Evolutionary conservation across 2,888 invertebrate species (phyloP).

Genomic region (Acanthococcus lagerstroemiae): DNA sequence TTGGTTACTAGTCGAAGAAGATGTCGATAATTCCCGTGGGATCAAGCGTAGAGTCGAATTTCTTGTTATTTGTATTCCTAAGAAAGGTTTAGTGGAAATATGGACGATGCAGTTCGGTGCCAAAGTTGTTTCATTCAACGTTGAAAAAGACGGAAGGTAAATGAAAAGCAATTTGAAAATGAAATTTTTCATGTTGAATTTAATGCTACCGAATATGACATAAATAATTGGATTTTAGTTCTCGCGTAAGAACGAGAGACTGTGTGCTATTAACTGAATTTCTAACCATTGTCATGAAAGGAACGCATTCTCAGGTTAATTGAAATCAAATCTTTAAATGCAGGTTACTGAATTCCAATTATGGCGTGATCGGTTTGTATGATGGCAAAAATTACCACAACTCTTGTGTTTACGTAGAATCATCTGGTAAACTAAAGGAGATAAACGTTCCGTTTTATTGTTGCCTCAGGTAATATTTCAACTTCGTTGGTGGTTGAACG

Average conservation of each 20-base stretch:
- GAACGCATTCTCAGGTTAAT: background rate
- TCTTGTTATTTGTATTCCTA: constrained; percentile 84
- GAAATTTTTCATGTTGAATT: too few relatives aligned
- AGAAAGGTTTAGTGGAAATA: constrained; percentile 84
- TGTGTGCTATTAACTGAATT: too few relatives aligned
- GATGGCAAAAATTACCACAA: constrained; percentile 49
- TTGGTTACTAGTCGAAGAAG: constrained; percentile 75
- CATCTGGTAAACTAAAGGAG: constrained; percentile 70
- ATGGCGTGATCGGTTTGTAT: constrained; percentile 67
- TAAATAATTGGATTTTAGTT: background rate
- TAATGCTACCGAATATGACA: too few relatives aligned
- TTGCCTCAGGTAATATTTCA: constrained; percentile 60
- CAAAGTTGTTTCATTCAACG: constrained; percentile 81
- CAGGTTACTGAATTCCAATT: constrained; percentile 65
- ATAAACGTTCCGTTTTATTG: constrained; percentile 84
- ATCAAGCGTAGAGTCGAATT: constrained; percentile 49
- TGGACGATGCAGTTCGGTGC: constrained; percentile 84
- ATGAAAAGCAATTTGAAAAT: too few relatives aligned
- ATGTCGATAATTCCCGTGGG: constrained; percentile 39
- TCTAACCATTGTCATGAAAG: too few relatives aligned
- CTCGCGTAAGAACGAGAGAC: background rate
- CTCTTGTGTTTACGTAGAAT: constrained; percentile 70
- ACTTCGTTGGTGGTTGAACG: too few relatives aligned
- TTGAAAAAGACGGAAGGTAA: constrained; percentile 64
- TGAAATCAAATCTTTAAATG: constrained; percentile 29